Evolutionary conservation across 2,888 invertebrate genomes (phyloP).

Genomic region (Limnephilus marmoratus): DNA sequence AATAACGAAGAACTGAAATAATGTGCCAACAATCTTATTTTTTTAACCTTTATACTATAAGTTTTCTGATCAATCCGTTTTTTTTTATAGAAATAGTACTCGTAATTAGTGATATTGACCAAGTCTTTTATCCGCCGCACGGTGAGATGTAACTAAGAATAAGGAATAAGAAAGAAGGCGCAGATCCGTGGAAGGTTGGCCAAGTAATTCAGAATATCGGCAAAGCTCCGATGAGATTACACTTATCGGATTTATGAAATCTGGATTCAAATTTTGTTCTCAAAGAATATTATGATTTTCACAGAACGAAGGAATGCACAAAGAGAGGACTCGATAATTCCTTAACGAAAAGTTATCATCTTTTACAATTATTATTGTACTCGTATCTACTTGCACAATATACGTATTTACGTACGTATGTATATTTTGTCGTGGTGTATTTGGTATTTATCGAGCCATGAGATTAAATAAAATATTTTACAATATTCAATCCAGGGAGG

Average conservation of each 20-base stretch:
- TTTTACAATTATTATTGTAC: background rate
- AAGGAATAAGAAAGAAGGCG: background rate
- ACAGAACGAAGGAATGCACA: background rate
- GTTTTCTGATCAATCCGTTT: too few species aligned
- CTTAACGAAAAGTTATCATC: background rate
- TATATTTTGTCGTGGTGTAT: background rate
- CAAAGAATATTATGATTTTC: conserved; percentile 9
- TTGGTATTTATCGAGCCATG: background rate
- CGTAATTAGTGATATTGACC: background rate
- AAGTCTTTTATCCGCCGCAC: background rate
- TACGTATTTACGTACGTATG: background rate
- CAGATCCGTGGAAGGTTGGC: background rate
- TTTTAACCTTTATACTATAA: too few species aligned
- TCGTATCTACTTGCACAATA: background rate
- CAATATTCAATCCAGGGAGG: too few species aligned
- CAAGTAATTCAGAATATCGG: conserved; percentile 18
- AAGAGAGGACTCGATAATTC: background rate
- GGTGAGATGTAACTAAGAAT: background rate
- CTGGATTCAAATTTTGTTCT: background rate
- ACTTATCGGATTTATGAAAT: conserved; percentile 22
- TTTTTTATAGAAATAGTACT: too few species aligned
- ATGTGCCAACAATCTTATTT: too few species aligned
- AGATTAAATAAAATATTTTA: too few species aligned
- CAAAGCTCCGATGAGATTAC: conserved; percentile 22
- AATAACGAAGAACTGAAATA: too few species aligned